Conservation (phyloP, 2,113 vertebrate genomes). For the Centrocercus urophasianus region DNA sequence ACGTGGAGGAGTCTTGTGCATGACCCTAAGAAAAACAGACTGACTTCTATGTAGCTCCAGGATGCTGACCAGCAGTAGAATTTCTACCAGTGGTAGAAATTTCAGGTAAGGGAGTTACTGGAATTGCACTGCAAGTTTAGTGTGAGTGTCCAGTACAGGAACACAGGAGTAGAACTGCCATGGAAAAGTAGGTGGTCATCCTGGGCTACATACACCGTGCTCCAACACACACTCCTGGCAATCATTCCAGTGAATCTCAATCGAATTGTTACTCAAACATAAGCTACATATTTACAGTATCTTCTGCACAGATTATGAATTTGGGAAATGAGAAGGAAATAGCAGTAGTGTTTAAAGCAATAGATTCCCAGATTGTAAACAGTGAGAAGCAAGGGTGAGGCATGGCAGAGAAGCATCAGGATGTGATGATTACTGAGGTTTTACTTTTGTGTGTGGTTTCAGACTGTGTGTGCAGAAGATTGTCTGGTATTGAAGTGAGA, state of each 20-base stretch:
- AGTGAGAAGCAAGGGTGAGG: not conserved
- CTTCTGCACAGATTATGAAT: not conserved
- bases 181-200: not conserved
- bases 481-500: not conserved
- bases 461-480: not conserved
- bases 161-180: not conserved
- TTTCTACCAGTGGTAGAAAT: not conserved
- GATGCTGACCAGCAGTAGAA: not conserved
- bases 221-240: not conserved
- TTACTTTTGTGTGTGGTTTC: not conserved
- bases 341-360: not conserved
- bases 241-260: not conserved
- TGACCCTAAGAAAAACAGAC: not conserved
- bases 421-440: not conserved
- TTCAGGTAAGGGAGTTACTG: not conserved
- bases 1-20: fast-evolving
- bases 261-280: not conserved
- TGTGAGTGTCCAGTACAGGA: not conserved
- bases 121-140: not conserved
- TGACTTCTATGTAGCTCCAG: not conserved
- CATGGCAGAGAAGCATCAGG: not conserved
- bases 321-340: not conserved
- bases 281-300: not conserved
- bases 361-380: not conserved
- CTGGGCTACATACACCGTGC: not conserved